Base-by-base conservation (phyloP, 2,113 vertebrate species). In the Peromyscus leucopus region DNA sequence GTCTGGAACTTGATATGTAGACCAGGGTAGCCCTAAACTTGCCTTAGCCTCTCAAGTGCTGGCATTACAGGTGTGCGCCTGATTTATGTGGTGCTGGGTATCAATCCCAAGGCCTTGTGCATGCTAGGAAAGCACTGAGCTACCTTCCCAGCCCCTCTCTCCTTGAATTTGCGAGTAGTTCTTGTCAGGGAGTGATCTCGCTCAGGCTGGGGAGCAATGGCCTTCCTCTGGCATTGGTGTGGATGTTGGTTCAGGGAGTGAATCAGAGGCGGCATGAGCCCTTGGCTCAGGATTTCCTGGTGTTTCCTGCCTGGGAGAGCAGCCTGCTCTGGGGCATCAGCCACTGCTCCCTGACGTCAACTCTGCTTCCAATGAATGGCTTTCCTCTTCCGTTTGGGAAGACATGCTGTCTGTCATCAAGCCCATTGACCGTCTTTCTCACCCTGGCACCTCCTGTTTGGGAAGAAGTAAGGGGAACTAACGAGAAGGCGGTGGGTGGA, bases 371-470 rank as follows among this genome's bases (percentile, higher is more conserved):
- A 91, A 1, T 95, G 96, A 98, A 97, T 96, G 93, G 46, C 33
- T 89, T 98, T 98, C 98, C 98, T 76, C 91, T 98, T 97, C 97
- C 97, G 42, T 89, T 94, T 90, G 91, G 94, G 96, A 97, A 97
- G 96, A 82, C 84, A 17, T 0, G 28, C 4, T 63, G 48, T 95
- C 95, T 87, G 93, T 93, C 89, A 55, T 80, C 94, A 19, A 79
- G 39, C 67, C 87, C 55, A 39, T 72, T 48, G 4, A n/a, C 85
- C 67, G 39, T 95, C 93, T 55, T 78, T 69, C 91, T 96, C 69
- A 83, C 46, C 91, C 82, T 95, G 93, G 63, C 48, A 93, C n/a
- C 97, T 97, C 97, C 97, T 88, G 94, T 97, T 82, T 91, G 93
- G 94, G 96, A 95, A 97, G 67, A 57, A 65, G 22, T 0, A 0